phyloP scores from a whole-genome alignment of 2,113 vertebrate genomes.

The Leucopsar rothschildi region DNA sequence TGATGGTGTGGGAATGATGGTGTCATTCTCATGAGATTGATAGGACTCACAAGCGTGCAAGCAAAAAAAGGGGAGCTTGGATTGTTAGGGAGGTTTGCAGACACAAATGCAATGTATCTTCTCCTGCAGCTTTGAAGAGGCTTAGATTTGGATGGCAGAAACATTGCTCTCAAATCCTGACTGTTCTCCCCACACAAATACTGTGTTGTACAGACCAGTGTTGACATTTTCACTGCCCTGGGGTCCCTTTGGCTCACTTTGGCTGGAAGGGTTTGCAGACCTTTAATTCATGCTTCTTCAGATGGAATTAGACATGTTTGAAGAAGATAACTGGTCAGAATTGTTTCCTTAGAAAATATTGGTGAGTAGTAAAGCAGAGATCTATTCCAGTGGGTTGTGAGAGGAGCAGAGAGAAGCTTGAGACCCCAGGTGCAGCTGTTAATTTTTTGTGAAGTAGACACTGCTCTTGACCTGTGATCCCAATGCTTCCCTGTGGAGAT shows the following conservation, averaged over 20 bases:
- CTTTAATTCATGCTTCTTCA: neutral
- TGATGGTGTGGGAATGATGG: neutral
- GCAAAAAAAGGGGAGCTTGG: neutral
- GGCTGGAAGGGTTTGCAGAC: neutral
- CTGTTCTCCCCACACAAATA: neutral
- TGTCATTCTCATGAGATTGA: neutral
- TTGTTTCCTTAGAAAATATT: neutral
- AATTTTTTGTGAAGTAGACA: neutral
- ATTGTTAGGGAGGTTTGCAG: neutral
- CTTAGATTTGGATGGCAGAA: neutral
- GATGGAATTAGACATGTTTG: rapidly evolving
- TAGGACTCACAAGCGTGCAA: rapidly evolving
- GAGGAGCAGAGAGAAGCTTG: neutral
- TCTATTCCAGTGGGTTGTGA: neutral
- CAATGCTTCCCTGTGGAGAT: neutral
- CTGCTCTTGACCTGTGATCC: neutral
- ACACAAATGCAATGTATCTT: neutral
- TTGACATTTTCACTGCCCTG: rapidly evolving
- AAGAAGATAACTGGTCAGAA: neutral
- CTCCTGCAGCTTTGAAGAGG: neutral
- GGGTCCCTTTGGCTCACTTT: neutral
- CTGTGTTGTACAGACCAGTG: neutral
- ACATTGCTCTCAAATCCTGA: neutral
- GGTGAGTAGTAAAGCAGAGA: neutral
- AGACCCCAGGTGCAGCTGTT: neutral